Evolutionary conservation across 1,140 invertebrate genomes (phyloP), one percentile per base, ranked within the genome.

Genomic region (Melipona quadrifasciata): DNA sequence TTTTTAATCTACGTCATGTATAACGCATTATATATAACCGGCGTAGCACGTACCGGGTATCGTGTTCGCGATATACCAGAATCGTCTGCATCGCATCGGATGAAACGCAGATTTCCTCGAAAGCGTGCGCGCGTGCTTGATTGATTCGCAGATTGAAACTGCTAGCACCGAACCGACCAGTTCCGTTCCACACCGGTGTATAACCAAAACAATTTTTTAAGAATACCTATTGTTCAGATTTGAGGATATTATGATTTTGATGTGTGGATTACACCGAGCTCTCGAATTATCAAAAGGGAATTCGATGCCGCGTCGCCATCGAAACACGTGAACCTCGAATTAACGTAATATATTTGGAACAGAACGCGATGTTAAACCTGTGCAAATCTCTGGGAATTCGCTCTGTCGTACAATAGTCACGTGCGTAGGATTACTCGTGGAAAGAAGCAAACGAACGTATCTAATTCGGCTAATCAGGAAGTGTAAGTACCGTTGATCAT

Each of bases 121-220:
- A 27, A 27, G 58, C 51, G 24, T 21, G n/a, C 17, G 58, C n/a
- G 39, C 58, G 61, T 27, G 77, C 19, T 80, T 71, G 67, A 80
- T 80, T 80, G 67, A 80, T 71, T 72, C 55, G n/a, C 34, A 27
- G 39, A 80, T 71, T 80, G 77, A 80, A 80, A 55, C 47, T 6
- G 24, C 57, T 1, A 31, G 8, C 39, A 53, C 21, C 51, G n/a
- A 24, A 27, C 57, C 17, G 2, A 16, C 4, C 24, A 21, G 31
- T 24, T 70, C 24, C 31, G 31, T 24, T 80, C 39, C 70, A 0
- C 0, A 21, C 39, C 12, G 24, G 0, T 61, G 27, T 57, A 55
- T 34, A 79, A 68, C 17, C 14, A 51, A 51, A 80, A 71, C 24
- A 51, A n/a, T 72, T 80, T 58, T 72, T 80, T 61, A 17, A 31